A percentile compares a stretch with the other conserved stretches of the same genome.
Evolutionary conservation across 2,797 vertebrate species (phyloP).

Genomic region (Characodon lateralis): DNA sequence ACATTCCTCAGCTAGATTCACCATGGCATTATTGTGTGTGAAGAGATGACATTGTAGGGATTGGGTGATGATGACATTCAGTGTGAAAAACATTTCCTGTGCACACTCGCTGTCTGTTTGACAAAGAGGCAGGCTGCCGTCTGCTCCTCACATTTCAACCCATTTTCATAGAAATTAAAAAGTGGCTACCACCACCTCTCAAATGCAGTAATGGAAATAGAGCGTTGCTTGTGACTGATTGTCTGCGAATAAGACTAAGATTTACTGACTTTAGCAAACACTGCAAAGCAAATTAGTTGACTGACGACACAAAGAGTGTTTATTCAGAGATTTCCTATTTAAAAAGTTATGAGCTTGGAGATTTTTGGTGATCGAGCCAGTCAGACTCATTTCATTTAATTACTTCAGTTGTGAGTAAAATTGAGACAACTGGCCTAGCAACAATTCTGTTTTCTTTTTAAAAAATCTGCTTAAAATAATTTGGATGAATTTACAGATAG

Average conservation of each 20-base stretch:
- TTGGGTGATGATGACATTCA: constrained; percentile 57
- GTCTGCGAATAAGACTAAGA: background rate
- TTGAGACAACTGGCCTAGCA: background rate
- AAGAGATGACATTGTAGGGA: constrained; percentile 57
- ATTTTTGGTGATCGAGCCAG: background rate
- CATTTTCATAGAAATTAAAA: constrained; percentile 59
- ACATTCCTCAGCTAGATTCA: constrained; percentile 53
- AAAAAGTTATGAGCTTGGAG: background rate
- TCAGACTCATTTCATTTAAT: background rate
- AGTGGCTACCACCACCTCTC: constrained; percentile 11
- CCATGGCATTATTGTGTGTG: constrained; percentile 51
- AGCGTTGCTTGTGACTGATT: background rate
- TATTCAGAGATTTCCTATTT: constrained; percentile 15
- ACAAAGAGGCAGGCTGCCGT: constrained; percentile 43
- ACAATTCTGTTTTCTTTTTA: background rate
- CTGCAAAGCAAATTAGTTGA: background rate
- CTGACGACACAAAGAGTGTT: constrained; percentile 2
- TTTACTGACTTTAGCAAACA: constrained; percentile 1
- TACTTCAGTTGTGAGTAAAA: background rate
- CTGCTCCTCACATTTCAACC: constrained; percentile 30
- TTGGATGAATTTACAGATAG: background rate
- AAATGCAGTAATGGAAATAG: constrained; percentile 18
- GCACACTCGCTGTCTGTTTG: constrained; percentile 46
- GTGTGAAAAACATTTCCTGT: constrained; percentile 47
- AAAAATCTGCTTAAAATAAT: background rate